Evolutionary conservation across 1,140 invertebrate species (phyloP).

Genomic region (Bombus soroeensis): DNA sequence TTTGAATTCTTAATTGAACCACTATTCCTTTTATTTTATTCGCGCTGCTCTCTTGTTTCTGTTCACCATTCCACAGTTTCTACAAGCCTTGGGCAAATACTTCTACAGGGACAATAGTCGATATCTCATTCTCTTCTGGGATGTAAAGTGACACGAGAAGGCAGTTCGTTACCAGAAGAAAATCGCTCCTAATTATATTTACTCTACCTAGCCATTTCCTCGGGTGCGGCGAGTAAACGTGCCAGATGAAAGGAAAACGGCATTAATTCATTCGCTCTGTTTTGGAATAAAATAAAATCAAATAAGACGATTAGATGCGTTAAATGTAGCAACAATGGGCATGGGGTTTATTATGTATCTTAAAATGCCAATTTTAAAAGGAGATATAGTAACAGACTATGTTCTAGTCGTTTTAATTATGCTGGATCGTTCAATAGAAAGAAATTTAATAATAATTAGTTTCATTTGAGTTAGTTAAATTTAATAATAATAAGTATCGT

Average conservation of each 20-base stretch:
- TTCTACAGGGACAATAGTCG: slow-evolving; percentile 10
- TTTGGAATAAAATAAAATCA: neutral
- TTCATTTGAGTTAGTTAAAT: too few species aligned
- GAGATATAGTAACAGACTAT: too few species aligned
- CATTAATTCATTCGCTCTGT: slow-evolving; percentile 26
- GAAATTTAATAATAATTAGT: neutral
- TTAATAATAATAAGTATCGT: too few species aligned
- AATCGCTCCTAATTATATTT: slow-evolving; percentile 45
- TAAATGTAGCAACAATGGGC: neutral
- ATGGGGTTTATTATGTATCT: neutral
- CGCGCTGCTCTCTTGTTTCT: neutral
- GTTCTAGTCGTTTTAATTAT: too few species aligned
- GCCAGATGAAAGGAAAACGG: neutral
- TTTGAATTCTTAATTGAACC: neutral
- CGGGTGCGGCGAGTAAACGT: neutral
- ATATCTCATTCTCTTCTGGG: slow-evolving; percentile 18
- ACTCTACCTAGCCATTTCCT: neutral
- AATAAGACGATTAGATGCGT: neutral
- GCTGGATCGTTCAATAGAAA: neutral
- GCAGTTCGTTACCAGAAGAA: slow-evolving; percentile 33
- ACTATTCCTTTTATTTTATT: neutral
- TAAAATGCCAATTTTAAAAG: neutral
- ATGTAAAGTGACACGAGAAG: slow-evolving; percentile 4
- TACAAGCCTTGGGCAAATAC: slow-evolving; percentile 19
- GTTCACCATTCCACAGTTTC: neutral